Base-by-base conservation (phyloP, 2,113 vertebrate genomes). In the Puffinus mauretanicus region DNA sequence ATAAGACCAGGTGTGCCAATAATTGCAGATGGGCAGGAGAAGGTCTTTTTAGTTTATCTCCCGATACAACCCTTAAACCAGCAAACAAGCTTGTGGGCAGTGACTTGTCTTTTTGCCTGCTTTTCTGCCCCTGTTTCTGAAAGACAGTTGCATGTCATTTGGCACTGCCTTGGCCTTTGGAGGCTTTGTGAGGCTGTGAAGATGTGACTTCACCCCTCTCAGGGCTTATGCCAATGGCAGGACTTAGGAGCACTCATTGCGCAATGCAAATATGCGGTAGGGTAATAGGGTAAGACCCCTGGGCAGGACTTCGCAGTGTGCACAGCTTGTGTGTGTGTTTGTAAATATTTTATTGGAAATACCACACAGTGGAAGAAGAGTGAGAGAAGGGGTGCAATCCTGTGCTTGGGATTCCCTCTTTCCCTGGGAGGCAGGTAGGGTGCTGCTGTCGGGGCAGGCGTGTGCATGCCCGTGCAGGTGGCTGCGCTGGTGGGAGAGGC, bases 381-480 rank as follows among this genome's bases (percentile, higher is more conserved):
- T 10, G 46, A 85, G 46, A 16, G 51, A 36, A 82, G 9, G 21
- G 15, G 4, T 61, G 54, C 20, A 20, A 30, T 38, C 5, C n/a
- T 42, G 21, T 51, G 54, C 22, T 61, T 71, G 25, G 20, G 13
- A 26, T 82, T 76, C 42, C 55, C 44, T n/a, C 54, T n/a, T 20
- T 67, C 29, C 25, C 9, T 15, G 6, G 29, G 52, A 36, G 70
- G n/a, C 25, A 10, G 51, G 69, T 5, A 9, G 24, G 10, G 8
- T 42, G 69, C 42, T 77, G 44, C 44, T 65, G 9, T 8, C 65
- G 36, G 58, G 67, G 14, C 38, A 13, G n/a, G 54, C 24, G 24
- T 42, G 8, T 22, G 24, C 6, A 0, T 71, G 82, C 49, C 22
- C 0, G 1, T 16, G 17, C 5, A 3, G 46, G 40, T 7, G 2